phyloP scores from a whole-genome alignment of 2,888 invertebrate species.

The Steinernema hermaphroditum region DNA sequence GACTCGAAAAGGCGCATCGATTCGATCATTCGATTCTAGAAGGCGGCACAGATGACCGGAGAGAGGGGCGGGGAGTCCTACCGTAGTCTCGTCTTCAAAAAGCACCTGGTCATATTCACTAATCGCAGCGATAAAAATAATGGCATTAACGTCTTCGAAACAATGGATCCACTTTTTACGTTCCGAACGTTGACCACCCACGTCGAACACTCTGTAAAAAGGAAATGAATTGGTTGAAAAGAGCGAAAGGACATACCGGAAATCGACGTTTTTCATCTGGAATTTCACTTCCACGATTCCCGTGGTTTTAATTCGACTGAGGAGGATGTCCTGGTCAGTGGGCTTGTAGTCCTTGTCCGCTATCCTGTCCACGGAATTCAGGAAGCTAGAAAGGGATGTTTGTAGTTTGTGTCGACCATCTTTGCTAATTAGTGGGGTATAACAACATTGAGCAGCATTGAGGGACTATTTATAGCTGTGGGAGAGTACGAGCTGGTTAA shows the following conservation, averaged over 20 bases:
- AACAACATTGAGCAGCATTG: too few species aligned
- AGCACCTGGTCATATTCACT: conserved; percentile 60
- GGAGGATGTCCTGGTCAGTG: conserved; percentile 64
- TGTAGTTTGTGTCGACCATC: too few species aligned
- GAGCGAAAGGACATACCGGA: conserved; percentile 47
- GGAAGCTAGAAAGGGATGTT: conserved; percentile 60
- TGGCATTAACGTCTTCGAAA: conserved; percentile 65
- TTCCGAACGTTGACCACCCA: conserved; percentile 65
- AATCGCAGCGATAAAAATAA: conserved; percentile 48
- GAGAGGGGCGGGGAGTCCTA: conserved; percentile 45
- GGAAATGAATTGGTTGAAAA: conserved; percentile 2
- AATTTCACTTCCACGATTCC: conserved; percentile 66
- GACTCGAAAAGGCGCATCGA: conserved; percentile 65
- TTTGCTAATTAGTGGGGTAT: too few species aligned
- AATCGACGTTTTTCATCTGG: conserved; percentile 66
- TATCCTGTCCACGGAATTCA: conserved; percentile 59
- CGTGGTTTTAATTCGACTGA: conserved; percentile 65
- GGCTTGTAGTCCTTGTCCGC: conserved; percentile 55
- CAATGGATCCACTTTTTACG: conserved; percentile 61
- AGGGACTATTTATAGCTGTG: too few species aligned
- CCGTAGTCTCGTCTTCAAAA: conserved; percentile 65
- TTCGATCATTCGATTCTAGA: conserved; percentile 66
- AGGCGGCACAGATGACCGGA: background rate
- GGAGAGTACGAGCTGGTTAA: too few species aligned
- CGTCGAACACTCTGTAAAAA: conserved; percentile 64